A percentile compares a stretch with the other conserved stretches of the same genome.
phyloP scores from a whole-genome alignment of 92 coral and sea anemone species.

The Epizoanthus ramosus region DNA sequence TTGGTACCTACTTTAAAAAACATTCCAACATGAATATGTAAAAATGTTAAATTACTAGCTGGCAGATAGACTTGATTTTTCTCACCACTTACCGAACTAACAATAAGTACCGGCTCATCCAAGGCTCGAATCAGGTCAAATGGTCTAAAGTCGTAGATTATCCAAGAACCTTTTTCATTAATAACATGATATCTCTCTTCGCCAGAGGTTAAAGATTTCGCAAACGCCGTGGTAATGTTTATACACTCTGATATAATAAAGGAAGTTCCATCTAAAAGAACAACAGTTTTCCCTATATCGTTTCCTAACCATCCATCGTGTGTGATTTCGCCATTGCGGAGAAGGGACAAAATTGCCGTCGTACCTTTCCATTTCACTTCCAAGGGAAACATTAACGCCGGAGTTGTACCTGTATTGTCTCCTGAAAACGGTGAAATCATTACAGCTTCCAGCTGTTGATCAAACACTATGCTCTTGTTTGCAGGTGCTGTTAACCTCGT shows the following conservation, averaged over 20 bases:
- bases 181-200: conserved; percentile 30
- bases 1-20: conserved; percentile 45
- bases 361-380: conserved; percentile 56
- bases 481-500: conserved; percentile 44
- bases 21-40: conserved; percentile 48
- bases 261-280: conserved; percentile 69
- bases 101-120: conserved; percentile 31
- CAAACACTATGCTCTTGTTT: conserved; percentile 43
- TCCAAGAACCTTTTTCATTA: conserved; percentile 71
- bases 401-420: conserved; percentile 45
- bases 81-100: conserved; percentile 9
- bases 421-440: conserved; percentile 57
- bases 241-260: conserved; percentile 57
- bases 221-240: conserved; percentile 59
- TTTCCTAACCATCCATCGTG: conserved; percentile 66
- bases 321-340: conserved; percentile 7
- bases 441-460: conserved; percentile 56
- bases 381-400: conserved; percentile 47
- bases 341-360: conserved; percentile 33
- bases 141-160: conserved; percentile 79
- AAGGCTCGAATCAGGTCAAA: conserved; percentile 44
- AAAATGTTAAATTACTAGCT: conserved; percentile 48
- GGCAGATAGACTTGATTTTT: conserved; percentile 20
- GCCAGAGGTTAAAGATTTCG: conserved; percentile 46
- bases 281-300: conserved; percentile 81